Percentiles rank a stretch among this genome's conserved stretches.
phyloP scores from a whole-genome alignment of 2,888 invertebrate species.

The Ceriagrion tenellum region DNA sequence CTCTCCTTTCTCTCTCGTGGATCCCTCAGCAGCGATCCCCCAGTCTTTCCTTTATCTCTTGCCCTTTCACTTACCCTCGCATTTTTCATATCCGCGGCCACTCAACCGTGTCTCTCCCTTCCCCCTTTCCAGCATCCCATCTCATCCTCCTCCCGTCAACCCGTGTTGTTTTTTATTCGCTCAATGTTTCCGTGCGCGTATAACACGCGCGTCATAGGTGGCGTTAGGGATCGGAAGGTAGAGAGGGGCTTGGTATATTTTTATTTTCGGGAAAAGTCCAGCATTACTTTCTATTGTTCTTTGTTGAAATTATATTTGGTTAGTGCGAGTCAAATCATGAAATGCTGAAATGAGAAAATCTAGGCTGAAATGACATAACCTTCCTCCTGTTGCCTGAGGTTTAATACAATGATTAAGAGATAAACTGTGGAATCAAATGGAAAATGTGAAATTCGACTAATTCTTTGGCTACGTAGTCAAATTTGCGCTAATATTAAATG shows the following conservation, averaged over 20 bases:
- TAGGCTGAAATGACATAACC: background rate
- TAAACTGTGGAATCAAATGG: too few relatives aligned
- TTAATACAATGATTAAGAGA: too few relatives aligned
- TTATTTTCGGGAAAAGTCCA: background rate
- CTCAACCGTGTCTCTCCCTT: background rate
- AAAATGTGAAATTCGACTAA: too few relatives aligned
- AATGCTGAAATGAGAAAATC: background rate
- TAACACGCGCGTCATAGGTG: background rate
- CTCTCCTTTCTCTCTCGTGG: background rate
- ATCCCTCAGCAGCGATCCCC: background rate
- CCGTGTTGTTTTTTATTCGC: background rate
- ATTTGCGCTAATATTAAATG: too few relatives aligned
- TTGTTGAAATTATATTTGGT: background rate
- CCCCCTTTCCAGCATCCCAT: background rate
- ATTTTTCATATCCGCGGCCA: conserved; percentile 19
- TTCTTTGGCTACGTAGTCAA: too few relatives aligned
- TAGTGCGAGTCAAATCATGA: background rate
- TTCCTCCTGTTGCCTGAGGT: too few relatives aligned
- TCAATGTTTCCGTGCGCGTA: background rate
- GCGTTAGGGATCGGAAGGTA: background rate
- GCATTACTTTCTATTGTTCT: background rate
- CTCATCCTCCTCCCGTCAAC: background rate
- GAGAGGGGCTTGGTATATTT: background rate
- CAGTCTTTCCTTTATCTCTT: background rate
- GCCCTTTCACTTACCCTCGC: conserved; percentile 44